Evolutionary conservation across 2,888 invertebrate species (phyloP), one percentile per base, ranked within the genome.

Genomic region (Spodoptera picta): DNA sequence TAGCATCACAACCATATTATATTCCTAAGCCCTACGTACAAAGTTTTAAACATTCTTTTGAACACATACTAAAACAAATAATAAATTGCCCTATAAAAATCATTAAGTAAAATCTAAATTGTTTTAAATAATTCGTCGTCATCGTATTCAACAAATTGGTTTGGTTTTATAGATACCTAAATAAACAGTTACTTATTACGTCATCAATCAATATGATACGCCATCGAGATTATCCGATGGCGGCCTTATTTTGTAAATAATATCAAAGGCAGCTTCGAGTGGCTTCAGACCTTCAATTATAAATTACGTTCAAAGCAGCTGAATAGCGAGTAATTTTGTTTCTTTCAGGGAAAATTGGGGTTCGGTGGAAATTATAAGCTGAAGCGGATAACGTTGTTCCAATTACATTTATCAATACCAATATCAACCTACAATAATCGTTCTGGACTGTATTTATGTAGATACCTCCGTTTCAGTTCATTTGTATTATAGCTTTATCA

Each of bases 251-350:
- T 51, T 64, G 57, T 72, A 52, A 73, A 77, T 76, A 76, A 77
- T 77, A 78, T 81, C 75, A 79, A 81, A 81, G 77, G 70, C 63
- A 80, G 65, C 69, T 77, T 81, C 74, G 77, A 80, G 80, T 77
- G 74, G 69, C 79, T 75, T 71, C 69, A 80, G 76, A 77, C 73
- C 79, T 84, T 79, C 79, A 84, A 84, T 84, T 84, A 83, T 81
- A 83, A 83, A 83, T 83, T 83, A 83, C 75, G 73, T 76, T 81
- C 79, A 79, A 75, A 80, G 82, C 77, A 77, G 71, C 75, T 83
- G 83, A 83, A 84, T 83, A 80, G 82, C 77, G 69, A 78, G 82
- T 83, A 82, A 84, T 83, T 84, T 83, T 81, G 81, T 83, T 83
- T 83, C 83, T 83, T 83, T 83, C 81, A 79, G 70, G 49, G 76